Conservation (phyloP, 2,888 invertebrate species). For the Cosmia trapezina region DNA sequence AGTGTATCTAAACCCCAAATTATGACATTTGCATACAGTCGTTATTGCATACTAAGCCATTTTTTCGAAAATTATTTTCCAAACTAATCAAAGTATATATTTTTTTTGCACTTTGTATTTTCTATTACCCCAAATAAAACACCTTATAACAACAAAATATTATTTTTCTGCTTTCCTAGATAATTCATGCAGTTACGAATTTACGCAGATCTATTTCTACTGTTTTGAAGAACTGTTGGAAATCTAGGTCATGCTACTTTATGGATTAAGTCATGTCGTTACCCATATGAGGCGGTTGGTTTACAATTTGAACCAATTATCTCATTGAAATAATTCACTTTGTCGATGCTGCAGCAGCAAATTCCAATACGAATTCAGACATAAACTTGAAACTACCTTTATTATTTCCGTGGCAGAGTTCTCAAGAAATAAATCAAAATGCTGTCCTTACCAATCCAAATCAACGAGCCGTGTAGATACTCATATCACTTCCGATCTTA, state of each 20-base stretch:
- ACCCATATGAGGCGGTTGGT: background rate
- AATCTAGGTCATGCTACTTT: background rate
- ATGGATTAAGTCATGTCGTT: background rate
- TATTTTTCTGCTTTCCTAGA: slow-evolving; percentile 17
- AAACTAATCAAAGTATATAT: no score
- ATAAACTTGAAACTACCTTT: slow-evolving; percentile 5
- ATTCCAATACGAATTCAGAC: background rate
- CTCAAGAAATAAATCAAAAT: slow-evolving; percentile 50
- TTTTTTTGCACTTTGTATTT: slow-evolving; percentile 15
- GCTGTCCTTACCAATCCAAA: slow-evolving; percentile 53
- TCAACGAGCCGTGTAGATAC: slow-evolving; percentile 68
- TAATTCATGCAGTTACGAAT: background rate
- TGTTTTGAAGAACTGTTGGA: background rate
- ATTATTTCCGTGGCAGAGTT: slow-evolving; percentile 38
- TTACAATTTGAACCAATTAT: background rate
- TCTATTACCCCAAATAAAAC: no score
- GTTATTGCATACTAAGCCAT: no score
- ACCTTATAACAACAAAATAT: slow-evolving; percentile 33
- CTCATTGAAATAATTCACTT: background rate
- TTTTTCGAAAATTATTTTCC: no score
- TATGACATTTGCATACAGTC: no score
- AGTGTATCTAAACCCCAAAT: no score
- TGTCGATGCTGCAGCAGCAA: background rate
- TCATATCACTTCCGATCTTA: slow-evolving; percentile 69
- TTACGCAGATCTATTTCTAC: background rate